These are phyloP conservation scores for Endomychus coccineus DNA, from an alignment of 2,888 invertebrate species.

Conservation along the genomic window DNA sequence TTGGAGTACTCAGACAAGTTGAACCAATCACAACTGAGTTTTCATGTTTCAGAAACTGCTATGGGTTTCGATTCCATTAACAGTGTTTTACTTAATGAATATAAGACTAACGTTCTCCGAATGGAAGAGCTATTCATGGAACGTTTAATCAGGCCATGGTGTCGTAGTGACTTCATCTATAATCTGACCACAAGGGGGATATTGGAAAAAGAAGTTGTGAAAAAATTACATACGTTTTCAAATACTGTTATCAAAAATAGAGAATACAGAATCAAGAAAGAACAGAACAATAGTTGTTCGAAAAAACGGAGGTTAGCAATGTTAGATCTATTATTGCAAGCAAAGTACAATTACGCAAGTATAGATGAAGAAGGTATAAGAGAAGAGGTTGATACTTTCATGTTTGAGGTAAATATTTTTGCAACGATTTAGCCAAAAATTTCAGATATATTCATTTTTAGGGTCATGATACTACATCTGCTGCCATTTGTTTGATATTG, in stretches of 20 bases:
- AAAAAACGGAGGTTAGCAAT: conserved; percentile 23
- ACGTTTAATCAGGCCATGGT: conserved; percentile 11
- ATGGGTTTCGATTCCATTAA: conserved; percentile 20
- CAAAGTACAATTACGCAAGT: conserved; percentile 19
- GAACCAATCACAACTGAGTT: too few species aligned
- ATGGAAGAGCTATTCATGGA: conserved; percentile 9
- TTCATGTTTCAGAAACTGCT: conserved; percentile 19
- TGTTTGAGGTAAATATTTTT: conserved; percentile 26
- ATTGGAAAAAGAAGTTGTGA: conserved; percentile 19
- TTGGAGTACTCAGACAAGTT: too few species aligned
- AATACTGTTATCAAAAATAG: conserved; percentile 13
- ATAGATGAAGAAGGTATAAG: conserved; percentile 25
- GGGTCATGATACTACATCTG: conserved; percentile 30
- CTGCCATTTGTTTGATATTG: conserved; percentile 23
- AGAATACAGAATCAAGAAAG: background rate
- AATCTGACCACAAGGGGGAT: conserved; percentile 13
- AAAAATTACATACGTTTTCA: conserved; percentile 19
- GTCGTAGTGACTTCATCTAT: conserved; percentile 6
- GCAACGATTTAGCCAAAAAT: background rate
- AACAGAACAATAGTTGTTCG: background rate
- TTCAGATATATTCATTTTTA: conserved; percentile 17
- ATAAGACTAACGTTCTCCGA: conserved; percentile 22
- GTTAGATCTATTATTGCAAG: conserved; percentile 29
- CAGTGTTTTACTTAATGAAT: conserved; percentile 19
- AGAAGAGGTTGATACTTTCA: conserved; percentile 17